Conservation (phyloP, 1,140 invertebrate genomes). For the Magallana ariakensis region DNA sequence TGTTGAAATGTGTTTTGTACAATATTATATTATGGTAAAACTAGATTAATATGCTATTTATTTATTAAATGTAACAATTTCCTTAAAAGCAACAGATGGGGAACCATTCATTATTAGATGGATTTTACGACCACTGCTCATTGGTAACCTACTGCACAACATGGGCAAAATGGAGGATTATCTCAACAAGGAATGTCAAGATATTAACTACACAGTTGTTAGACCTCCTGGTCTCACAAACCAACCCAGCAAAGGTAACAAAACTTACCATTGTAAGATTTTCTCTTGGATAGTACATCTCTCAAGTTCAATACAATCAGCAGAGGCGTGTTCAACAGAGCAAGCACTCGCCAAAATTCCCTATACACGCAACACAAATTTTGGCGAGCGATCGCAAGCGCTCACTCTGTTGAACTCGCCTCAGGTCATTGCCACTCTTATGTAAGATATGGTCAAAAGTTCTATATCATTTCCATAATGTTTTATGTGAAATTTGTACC, state of each 20-base stretch:
- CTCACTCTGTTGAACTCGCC: too few relatives aligned
- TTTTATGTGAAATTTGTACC: too few relatives aligned
- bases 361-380: too few relatives aligned
- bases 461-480: too few relatives aligned
- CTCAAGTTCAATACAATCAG: too few relatives aligned
- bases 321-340: too few relatives aligned
- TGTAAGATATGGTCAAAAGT: too few relatives aligned
- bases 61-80: background rate
- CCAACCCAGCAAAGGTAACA: constrained; percentile 59
- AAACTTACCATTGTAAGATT: constrained; percentile 2
- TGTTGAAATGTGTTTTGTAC: background rate
- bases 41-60: background rate
- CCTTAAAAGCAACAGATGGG: constrained; percentile 50
- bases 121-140: constrained; percentile 71
- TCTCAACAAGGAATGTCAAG: constrained; percentile 67
- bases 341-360: too few relatives aligned
- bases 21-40: background rate
- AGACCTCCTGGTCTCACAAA: constrained; percentile 73
- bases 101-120: constrained; percentile 69
- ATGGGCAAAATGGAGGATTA: constrained; percentile 77
- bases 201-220: constrained; percentile 77
- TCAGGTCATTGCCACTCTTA: too few relatives aligned
- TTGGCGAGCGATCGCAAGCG: too few relatives aligned
- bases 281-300: background rate
- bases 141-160: constrained; percentile 71